These are phyloP conservation scores for Drosophila crucigera DNA, from an alignment of 2,888 invertebrate genomes.

Conservation along the genomic window DNA sequence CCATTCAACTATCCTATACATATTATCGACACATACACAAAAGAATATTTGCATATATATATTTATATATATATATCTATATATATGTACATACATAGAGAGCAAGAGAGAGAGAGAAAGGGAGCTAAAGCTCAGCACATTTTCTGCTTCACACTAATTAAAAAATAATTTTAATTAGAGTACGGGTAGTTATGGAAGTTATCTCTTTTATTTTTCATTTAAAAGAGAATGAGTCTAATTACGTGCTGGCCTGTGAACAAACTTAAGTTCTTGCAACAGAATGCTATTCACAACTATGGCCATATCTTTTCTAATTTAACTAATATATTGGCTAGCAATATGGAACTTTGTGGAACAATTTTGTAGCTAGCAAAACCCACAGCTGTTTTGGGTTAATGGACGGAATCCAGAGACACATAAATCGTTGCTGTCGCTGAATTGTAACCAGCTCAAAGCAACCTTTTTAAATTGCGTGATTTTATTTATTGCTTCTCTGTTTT, in stretches of 20 bases:
- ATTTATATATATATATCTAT: neutral
- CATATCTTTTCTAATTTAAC: neutral
- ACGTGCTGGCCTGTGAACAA: neutral
- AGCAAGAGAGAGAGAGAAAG: too few species aligned
- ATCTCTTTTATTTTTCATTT: neutral
- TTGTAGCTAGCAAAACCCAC: neutral
- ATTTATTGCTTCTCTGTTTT: neutral
- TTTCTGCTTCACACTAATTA: constrained; percentile 15
- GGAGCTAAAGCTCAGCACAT: neutral
- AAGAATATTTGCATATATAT: neutral
- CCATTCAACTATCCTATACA: constrained; percentile 5
- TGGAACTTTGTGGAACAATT: neutral
- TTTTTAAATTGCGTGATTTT: constrained; percentile 21
- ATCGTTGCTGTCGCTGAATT: constrained; percentile 13
- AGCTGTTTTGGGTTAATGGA: neutral
- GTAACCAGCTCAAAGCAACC: constrained; percentile 21
- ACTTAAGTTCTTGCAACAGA: neutral
- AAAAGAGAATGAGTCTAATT: neutral
- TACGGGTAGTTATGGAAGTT: neutral
- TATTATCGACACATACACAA: constrained; percentile 1
- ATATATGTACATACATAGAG: neutral
- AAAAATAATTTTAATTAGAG: constrained; percentile 12
- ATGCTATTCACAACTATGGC: neutral
- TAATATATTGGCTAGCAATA: neutral
- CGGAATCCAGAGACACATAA: neutral